These are phyloP conservation scores for Macquaria ambigua DNA, from an alignment of 2,113 vertebrate species.

Conservation along the genomic window DNA sequence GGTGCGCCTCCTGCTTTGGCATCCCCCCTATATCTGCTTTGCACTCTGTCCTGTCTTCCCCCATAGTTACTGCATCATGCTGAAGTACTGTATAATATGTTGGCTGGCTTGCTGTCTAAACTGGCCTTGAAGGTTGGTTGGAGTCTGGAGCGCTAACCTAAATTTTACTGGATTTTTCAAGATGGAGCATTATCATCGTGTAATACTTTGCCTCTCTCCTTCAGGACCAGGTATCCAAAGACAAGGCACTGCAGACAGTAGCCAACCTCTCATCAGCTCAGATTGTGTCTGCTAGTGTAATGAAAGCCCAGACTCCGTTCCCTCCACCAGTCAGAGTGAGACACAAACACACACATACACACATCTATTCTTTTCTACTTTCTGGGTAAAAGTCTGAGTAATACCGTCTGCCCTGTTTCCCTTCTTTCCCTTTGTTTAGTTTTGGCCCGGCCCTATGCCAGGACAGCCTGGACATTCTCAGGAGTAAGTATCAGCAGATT, in stretches of 20 bases:
- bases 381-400: constrained; percentile 33
- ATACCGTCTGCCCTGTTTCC: neutral
- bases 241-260: constrained; percentile 97
- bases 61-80: constrained; percentile 66
- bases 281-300: constrained; percentile 94
- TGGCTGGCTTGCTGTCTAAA: constrained; percentile 72
- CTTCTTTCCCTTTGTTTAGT: constrained; percentile 79
- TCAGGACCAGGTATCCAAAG: constrained; percentile 97
- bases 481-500: constrained; percentile 88
- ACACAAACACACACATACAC: constrained; percentile 16
- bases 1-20: constrained; percentile 70
- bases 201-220: constrained; percentile 22
- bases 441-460: constrained; percentile 93
- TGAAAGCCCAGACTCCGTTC: constrained; percentile 93
- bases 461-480: constrained; percentile 98
- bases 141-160: constrained; percentile 27
- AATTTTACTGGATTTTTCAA: neutral
- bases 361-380: constrained; percentile 35
- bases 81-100: constrained; percentile 46
- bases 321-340: constrained; percentile 93
- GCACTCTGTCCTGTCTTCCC: constrained; percentile 62
- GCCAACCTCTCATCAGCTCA: constrained; percentile 96
- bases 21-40: constrained; percentile 61
- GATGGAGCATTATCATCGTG: neutral
- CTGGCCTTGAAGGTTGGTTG: constrained; percentile 45